Base-by-base conservation (phyloP, 2,888 invertebrate species). In the Coelopa pilipes region DNA sequence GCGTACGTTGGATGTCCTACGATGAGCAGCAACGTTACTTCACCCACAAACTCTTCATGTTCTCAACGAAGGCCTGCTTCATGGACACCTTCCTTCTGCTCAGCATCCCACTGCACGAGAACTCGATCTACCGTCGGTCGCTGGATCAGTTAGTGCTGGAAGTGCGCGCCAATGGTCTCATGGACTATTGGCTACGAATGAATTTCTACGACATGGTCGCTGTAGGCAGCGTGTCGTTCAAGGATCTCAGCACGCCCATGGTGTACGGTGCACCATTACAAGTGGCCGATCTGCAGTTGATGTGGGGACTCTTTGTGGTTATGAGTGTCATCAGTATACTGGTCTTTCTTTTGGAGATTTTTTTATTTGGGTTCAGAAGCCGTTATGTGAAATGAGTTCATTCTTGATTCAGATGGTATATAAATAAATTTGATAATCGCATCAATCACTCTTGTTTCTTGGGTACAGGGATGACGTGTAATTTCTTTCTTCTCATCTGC, bases 141-240 rank as follows among this genome's bases (percentile, higher is more conserved):
- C 75, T 82, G 21, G 78, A 71, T 47, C 73, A 76, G 5, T 69
- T 83, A 1, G 78, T 77, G 1, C 47, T 80, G 74, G 79, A 81
- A 11, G 66, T 68, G 5, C 77, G 79, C 0, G 80, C 77, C 15
- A 74, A 70, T 59, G 82, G 82, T 4, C 34, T 83, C 1, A 78
- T 70, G 24, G 77, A 82, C 21, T 72, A 79, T 63, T 82, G 80
- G 81, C 19, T 79, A 9, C 59, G 21, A 24, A 66, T 66, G 66
- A 82, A 81, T 15, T 79, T 81, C 66, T 80, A 79, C 49, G 83
- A 82, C 9, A 83, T 82, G 83, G 77, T 74, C 0, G 76, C 76
- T 7, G 83, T 81, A 0, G 79, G 75, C 0, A 66, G 81, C 19
- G 53, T 81, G 1, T 76, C 74, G 24, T 75, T 81, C 49, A 70